These are phyloP conservation scores for Phyllostomus discolor DNA, from an alignment of 2,113 vertebrate genomes.

Conservation along the genomic window DNA sequence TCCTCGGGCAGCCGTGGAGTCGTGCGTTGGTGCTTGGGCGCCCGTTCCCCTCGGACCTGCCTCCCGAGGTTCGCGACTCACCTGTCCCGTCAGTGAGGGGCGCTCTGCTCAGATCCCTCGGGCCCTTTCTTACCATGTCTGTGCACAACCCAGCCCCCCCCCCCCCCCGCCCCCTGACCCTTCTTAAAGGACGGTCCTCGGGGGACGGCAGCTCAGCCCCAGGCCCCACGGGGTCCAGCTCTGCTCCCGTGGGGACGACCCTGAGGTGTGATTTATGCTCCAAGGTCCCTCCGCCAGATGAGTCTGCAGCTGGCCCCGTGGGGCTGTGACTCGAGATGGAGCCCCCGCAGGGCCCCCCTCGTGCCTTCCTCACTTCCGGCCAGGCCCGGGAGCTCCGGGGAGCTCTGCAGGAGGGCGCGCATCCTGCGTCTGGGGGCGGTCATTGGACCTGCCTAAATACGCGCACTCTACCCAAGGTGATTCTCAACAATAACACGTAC, in stretches of 20 bases:
- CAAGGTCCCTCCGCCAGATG: not conserved
- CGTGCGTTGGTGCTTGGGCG: fast-evolving
- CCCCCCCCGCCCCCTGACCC: fast-evolving
- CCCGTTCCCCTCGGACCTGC: fast-evolving
- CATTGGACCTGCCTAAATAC: not conserved
- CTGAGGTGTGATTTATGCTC: no score
- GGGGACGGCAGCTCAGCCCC: not conserved
- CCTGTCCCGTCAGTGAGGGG: not conserved
- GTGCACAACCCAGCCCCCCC: no score
- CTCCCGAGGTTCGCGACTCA: not conserved
- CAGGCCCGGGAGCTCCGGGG: not conserved
- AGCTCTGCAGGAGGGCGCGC: not conserved
- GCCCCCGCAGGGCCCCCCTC: not conserved
- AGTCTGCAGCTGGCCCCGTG: not conserved
- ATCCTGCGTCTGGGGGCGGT: not conserved
- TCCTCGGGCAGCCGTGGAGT: fast-evolving
- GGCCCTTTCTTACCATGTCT: not conserved
- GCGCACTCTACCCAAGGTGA: not conserved
- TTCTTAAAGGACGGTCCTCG: not conserved
- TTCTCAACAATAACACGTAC: no score
- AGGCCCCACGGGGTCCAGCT: not conserved
- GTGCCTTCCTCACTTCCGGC: not conserved
- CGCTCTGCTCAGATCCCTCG: not conserved
- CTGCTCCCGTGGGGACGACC: fast-evolving
- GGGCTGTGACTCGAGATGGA: not conserved